A percentile compares a stretch with the other conserved stretches of the same genome.
These are phyloP conservation scores for Lasioglossum baleicum DNA, from an alignment of 1,140 invertebrate genomes.

Conservation along the genomic window DNA sequence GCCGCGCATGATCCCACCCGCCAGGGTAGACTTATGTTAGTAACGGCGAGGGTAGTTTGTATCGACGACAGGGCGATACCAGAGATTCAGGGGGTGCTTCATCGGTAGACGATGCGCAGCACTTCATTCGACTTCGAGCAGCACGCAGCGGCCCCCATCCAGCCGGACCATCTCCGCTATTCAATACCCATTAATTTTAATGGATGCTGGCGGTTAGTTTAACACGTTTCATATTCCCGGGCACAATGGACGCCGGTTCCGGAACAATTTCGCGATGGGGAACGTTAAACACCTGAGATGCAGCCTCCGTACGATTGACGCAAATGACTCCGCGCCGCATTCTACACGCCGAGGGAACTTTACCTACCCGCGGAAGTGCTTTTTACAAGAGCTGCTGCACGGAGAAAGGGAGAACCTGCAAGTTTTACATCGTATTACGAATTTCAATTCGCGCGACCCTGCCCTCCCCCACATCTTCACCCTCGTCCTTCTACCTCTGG, in stretches of 20 bases:
- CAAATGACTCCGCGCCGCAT: constrained; percentile 25
- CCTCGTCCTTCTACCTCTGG: too few species aligned
- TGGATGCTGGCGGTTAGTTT: constrained; percentile 66
- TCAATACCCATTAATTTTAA: constrained; percentile 74
- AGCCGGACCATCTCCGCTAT: constrained; percentile 63
- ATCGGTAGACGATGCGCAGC: constrained; percentile 42
- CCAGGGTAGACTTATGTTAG: not conserved
- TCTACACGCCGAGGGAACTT: not conserved
- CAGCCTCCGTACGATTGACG: constrained; percentile 30
- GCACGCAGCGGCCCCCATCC: constrained; percentile 35
- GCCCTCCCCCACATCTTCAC: too few species aligned
- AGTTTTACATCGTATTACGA: constrained; percentile 37
- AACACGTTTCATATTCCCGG: constrained; percentile 64
- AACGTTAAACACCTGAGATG: constrained; percentile 54
- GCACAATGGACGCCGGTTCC: constrained; percentile 56
- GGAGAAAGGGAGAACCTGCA: not conserved
- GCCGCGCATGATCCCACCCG: not conserved
- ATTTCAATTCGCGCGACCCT: constrained; percentile 26
- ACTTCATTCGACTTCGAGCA: constrained; percentile 52
- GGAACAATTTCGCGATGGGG: constrained; percentile 61
- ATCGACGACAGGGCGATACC: constrained; percentile 24
- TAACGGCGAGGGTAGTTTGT: not conserved
- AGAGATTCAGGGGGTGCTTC: constrained; percentile 27
- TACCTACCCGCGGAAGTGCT: constrained; percentile 14
- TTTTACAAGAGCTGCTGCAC: constrained; percentile 10